These are phyloP conservation scores for Mus caroli DNA, from an alignment of 2,797 vertebrate genomes.

Conservation along the genomic window DNA sequence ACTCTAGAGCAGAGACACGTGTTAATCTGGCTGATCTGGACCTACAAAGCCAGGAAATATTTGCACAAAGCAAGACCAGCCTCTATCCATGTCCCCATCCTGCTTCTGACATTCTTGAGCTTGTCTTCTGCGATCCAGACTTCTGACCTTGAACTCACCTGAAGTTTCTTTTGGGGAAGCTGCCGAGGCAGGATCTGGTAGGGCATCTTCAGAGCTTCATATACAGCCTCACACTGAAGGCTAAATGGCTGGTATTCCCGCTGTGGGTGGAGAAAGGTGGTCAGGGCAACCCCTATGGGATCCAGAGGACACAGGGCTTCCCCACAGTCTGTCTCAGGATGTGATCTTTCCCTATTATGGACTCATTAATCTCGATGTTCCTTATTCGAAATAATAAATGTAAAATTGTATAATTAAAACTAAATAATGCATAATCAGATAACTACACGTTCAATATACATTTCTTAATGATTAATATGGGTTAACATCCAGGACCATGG, in stretches of 20 bases:
- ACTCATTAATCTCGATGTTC: neutral
- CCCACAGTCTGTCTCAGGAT: neutral
- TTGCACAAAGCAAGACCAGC: neutral
- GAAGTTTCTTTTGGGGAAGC: slow-evolving; percentile 90
- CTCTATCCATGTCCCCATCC: neutral
- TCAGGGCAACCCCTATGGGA: neutral
- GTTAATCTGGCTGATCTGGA: neutral
- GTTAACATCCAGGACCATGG: slow-evolving; percentile 5
- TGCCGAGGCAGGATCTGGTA: slow-evolving; percentile 92
- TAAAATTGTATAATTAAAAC: slow-evolving; percentile 35
- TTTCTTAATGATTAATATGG: neutral
- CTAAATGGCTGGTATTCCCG: slow-evolving; percentile 90
- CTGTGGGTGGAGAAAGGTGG: slow-evolving; percentile 83
- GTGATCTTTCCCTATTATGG: neutral
- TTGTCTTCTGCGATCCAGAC: neutral
- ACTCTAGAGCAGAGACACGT: neutral
- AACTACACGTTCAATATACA: neutral
- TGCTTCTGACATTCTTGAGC: neutral
- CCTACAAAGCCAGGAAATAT: neutral
- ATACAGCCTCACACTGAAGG: slow-evolving; percentile 93
- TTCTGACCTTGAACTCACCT: slow-evolving; percentile 86
- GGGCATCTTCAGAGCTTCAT: slow-evolving; percentile 92
- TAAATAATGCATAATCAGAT: slow-evolving; percentile 52
- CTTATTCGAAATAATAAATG: slow-evolving; percentile 26
- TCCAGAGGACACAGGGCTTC: neutral